phyloP scores from a whole-genome alignment of 1,140 invertebrate species.

The Cardiocondyla obscurior region DNA sequence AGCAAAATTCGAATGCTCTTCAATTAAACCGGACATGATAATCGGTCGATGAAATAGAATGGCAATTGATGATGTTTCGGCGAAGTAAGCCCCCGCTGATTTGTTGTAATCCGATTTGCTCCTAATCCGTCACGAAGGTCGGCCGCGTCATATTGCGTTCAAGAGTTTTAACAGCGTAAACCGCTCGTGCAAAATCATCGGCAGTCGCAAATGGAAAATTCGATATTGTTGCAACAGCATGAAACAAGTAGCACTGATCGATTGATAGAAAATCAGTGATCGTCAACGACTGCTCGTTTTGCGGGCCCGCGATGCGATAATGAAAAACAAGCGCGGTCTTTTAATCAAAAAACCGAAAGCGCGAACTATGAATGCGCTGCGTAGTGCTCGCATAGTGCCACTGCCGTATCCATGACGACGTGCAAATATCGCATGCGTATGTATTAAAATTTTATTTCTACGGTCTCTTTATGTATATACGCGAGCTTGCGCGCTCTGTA shows the following conservation, averaged over 20 bases:
- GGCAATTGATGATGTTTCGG: conserved; percentile 50
- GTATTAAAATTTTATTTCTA: conserved; percentile 25
- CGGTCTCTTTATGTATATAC: not conserved
- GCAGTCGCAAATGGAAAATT: conserved; percentile 26
- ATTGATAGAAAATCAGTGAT: conserved; percentile 30
- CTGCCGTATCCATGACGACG: conserved; percentile 8
- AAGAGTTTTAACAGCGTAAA: conserved; percentile 45
- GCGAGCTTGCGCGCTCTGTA: not conserved
- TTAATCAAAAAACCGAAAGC: not conserved
- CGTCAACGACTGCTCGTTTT: not conserved
- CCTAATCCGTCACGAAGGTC: conserved; percentile 51
- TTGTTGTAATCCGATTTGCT: conserved; percentile 55
- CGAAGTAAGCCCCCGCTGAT: conserved; percentile 51
- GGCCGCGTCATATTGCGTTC: conserved; percentile 47
- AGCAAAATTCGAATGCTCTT: conserved; percentile 29
- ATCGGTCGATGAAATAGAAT: conserved; percentile 10
- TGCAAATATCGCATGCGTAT: not conserved
- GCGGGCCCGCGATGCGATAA: not conserved
- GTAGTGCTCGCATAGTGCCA: too few species aligned
- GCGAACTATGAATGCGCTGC: not conserved
- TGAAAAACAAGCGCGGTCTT: not conserved
- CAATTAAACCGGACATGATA: conserved; percentile 41
- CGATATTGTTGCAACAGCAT: conserved; percentile 25
- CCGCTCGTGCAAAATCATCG: conserved; percentile 21
- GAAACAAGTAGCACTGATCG: conserved; percentile 27